Evolutionary conservation across 2,113 vertebrate genomes (phyloP).

Genomic region (Orientallactaga bullata): DNA sequence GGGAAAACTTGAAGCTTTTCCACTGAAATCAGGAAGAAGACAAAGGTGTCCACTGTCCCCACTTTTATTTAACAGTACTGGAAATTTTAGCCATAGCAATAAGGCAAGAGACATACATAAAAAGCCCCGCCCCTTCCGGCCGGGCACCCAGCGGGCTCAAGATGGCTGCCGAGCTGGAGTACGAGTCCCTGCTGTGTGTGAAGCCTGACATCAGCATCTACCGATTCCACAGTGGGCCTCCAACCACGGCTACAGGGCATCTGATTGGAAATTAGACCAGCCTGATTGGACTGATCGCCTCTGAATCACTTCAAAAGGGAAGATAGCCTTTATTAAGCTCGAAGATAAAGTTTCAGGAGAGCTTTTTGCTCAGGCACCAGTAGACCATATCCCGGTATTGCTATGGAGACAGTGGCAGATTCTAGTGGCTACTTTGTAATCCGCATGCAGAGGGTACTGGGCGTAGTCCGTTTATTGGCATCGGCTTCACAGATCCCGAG

Average conservation of each 20-base stretch:
- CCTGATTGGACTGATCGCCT: conserved; percentile 98
- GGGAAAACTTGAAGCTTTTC: too few species aligned
- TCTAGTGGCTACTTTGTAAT: conserved; percentile 97
- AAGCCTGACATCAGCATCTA: conserved; percentile 98
- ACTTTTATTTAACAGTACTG: too few species aligned
- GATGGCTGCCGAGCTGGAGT: conserved; percentile 95
- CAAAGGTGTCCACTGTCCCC: too few species aligned
- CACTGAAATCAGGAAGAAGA: too few species aligned
- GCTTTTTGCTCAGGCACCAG: too few species aligned
- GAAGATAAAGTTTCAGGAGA: too few species aligned
- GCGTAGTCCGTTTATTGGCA: conserved; percentile 97
- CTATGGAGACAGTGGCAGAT: conserved; percentile 95
- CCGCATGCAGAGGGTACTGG: conserved; percentile 96
- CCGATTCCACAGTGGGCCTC: conserved; percentile 97
- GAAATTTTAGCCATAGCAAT: too few species aligned
- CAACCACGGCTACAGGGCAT: conserved; percentile 97
- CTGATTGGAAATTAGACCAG: conserved; percentile 98
- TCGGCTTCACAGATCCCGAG: conserved; percentile 96
- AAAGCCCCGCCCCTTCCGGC: neutral
- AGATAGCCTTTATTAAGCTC: too few species aligned
- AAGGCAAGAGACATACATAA: too few species aligned
- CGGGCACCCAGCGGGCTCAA: conserved; percentile 81
- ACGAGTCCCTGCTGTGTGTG: conserved; percentile 96
- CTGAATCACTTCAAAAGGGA: conserved; percentile 96
- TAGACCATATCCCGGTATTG: conserved; percentile 94